Evolutionary conservation across 2,797 vertebrate species (phyloP), one percentile per base, ranked within the genome.

Genomic region (Limnodromus scolopaceus): DNA sequence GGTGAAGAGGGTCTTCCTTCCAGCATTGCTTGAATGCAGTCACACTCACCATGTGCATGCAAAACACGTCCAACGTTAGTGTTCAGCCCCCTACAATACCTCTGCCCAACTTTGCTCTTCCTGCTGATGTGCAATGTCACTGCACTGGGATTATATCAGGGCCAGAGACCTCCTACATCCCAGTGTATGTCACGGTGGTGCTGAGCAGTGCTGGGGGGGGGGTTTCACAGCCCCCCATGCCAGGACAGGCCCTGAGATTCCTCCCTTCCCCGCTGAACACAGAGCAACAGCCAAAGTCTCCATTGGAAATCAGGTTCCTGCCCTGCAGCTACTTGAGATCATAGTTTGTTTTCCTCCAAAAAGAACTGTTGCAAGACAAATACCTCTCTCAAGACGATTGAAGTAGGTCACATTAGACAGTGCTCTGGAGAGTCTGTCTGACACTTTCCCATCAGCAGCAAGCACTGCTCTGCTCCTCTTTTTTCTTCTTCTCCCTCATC

Each of bases 361-460:
- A 92, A 77, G 87, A 96, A 77, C 93, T 95, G 87, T 93, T 96
- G 84, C 80, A 94, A 97, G 95, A 97, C 92, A 96, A 96, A 97
- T 43, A 81, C 77, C 79, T 97, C 89, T 91, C 78, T 89, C 58
- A 81, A 95, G 36, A 16, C 18, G 24, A 90, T 2, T 96, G 93
- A 97, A 97, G 77, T 97, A 95, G 97, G 95, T 95, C 93, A 92
- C 74, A 4, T 93, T 66, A 77, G 80, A 54, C 76, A 76, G 68
- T 48, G 76, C 93, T 91, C 63, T 55, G 89, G 39, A 93, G 64
- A 95, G 77, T 23, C 92, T 61, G 82, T 38, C 92, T 95, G 91
- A 51, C 87, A 80, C 68, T 36, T 77, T 68, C 66, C 77, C 43
- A 72, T 79, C 57, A 68, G 45, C 88, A 54, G 64, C 48, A 23